phyloP scores from a whole-genome alignment of 2,888 invertebrate species.

The Petrolisthes manimaculis region DNA sequence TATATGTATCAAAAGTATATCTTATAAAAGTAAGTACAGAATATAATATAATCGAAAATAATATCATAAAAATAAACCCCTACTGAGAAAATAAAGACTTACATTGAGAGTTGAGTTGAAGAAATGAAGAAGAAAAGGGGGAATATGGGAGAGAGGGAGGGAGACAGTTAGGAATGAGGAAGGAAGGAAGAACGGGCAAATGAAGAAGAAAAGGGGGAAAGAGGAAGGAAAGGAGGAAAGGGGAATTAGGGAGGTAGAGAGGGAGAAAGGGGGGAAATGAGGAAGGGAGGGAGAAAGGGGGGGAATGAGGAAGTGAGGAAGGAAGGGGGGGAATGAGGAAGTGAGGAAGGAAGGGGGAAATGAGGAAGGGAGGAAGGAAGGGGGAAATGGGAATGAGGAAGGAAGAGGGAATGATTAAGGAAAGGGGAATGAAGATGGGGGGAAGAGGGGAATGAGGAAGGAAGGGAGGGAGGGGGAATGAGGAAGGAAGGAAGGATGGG shows the following conservation, averaged over 20 bases:
- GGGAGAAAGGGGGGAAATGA: background rate
- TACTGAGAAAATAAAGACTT: too few relatives aligned
- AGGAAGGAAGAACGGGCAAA: background rate
- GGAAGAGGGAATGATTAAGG: too few relatives aligned
- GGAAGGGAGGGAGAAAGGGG: background rate
- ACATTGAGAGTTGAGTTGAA: too few relatives aligned
- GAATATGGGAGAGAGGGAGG: slow-evolving; percentile 10
- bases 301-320: background rate
- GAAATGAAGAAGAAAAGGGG: background rate
- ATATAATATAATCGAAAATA: too few relatives aligned
- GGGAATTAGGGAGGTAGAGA: background rate
- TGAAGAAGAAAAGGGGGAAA: background rate
- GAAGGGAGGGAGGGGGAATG: too few relatives aligned
- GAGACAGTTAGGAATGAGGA: background rate
- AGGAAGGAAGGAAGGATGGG: too few relatives aligned
- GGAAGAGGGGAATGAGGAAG: too few relatives aligned
- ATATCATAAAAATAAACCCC: too few relatives aligned
- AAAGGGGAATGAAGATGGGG: too few relatives aligned
- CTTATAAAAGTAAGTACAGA: too few relatives aligned
- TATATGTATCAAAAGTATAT: too few relatives aligned
- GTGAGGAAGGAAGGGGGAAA: background rate
- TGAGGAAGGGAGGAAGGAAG: background rate
- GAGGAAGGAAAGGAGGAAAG: background rate
- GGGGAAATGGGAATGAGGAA: too few relatives aligned
- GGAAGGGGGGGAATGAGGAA: background rate